phyloP scores from a whole-genome alignment of 1,140 invertebrate species.

The Tribolium madens region DNA sequence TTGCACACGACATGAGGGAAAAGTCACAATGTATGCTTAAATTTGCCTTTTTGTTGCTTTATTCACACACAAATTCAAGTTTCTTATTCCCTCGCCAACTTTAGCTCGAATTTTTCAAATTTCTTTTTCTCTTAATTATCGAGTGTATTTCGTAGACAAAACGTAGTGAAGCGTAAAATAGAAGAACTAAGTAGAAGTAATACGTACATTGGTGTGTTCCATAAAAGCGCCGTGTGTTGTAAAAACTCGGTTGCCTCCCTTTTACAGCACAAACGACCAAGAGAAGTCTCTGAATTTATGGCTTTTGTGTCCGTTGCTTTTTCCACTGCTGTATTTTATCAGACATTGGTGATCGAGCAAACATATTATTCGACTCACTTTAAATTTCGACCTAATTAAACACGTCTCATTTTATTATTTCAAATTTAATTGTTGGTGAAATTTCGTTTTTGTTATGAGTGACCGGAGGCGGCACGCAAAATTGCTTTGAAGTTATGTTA shows the following conservation, averaged over 20 bases:
- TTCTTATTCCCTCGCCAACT: slow-evolving; percentile 22
- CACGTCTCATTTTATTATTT: slow-evolving; percentile 25
- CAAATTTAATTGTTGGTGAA: slow-evolving; percentile 1
- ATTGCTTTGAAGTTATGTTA: slow-evolving; percentile 18
- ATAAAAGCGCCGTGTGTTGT: slow-evolving; percentile 34
- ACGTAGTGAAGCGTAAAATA: slow-evolving; percentile 31
- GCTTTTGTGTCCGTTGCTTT: slow-evolving; percentile 25
- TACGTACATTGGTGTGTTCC: slow-evolving; percentile 31
- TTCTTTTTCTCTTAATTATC: not conserved
- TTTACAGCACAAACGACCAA: slow-evolving; percentile 33
- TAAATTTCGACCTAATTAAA: slow-evolving; percentile 27
- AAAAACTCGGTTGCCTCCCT: slow-evolving; percentile 25
- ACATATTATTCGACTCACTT: slow-evolving; percentile 4
- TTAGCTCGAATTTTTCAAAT: not conserved
- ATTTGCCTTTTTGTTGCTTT: slow-evolving; percentile 36
- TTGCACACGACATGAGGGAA: slow-evolving; percentile 10
- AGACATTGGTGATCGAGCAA: slow-evolving; percentile 18
- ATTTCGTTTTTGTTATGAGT: slow-evolving; percentile 12
- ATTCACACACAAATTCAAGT: slow-evolving; percentile 31
- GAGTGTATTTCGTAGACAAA: not conserved
- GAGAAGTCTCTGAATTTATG: slow-evolving; percentile 33
- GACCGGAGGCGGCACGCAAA: not conserved
- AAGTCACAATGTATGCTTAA: slow-evolving; percentile 42
- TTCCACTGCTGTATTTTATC: slow-evolving; percentile 34
- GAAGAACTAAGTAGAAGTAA: slow-evolving; percentile 37